Conservation (phyloP, 1,140 invertebrate genomes). For the Ruditapes philippinarum region DNA sequence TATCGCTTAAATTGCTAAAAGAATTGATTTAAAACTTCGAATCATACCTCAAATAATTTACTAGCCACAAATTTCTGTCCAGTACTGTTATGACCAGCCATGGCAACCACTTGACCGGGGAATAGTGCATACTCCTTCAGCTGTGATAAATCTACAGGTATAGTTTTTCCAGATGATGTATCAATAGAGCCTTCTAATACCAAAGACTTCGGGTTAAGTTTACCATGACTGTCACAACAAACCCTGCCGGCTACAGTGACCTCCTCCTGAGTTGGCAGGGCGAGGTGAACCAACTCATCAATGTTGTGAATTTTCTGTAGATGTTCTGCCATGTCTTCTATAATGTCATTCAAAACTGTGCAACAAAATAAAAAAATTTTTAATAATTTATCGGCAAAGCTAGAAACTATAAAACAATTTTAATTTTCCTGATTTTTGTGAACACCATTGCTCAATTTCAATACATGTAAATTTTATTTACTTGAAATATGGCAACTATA, state of each 20-base stretch:
- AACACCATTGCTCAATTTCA: no score
- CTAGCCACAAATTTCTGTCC: slow-evolving; percentile 91
- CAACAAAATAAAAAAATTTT: no score
- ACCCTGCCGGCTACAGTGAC: slow-evolving; percentile 90
- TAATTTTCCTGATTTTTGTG: no score
- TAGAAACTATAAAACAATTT: no score
- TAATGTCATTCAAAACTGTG: slow-evolving; percentile 86
- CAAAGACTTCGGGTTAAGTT: slow-evolving; percentile 90
- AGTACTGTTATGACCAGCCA: slow-evolving; percentile 91
- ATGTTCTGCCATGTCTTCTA: slow-evolving; percentile 85
- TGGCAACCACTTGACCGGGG: slow-evolving; percentile 93
- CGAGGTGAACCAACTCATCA: slow-evolving; percentile 80
- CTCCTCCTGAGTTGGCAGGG: slow-evolving; percentile 83
- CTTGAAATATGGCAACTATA: no score
- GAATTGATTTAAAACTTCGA: no score
- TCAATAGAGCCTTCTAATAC: slow-evolving; percentile 90
- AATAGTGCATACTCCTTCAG: slow-evolving; percentile 92
- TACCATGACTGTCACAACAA: slow-evolving; percentile 91
- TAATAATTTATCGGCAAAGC: no score
- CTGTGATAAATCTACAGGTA: slow-evolving; percentile 89
- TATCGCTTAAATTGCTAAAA: no score
- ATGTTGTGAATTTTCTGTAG: slow-evolving; percentile 78
- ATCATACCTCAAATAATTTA: slow-evolving; percentile 88
- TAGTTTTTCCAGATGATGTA: slow-evolving; percentile 84
- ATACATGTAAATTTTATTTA: no score